Evolutionary conservation across 1,140 invertebrate species (phyloP).

Genomic region (Streblospio benedicti): DNA sequence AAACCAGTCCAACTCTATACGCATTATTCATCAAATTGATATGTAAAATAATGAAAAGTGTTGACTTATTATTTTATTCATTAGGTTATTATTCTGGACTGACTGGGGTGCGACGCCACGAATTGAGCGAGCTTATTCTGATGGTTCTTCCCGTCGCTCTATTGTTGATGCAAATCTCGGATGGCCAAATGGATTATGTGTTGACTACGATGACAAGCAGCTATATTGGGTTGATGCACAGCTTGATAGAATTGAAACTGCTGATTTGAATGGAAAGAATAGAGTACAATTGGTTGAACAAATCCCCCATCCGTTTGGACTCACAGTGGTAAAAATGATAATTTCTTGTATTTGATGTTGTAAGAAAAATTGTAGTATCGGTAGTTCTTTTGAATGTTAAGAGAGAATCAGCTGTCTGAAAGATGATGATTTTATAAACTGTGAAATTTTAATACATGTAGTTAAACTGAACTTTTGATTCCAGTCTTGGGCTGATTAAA

Average conservation of each 20-base stretch:
- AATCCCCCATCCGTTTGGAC: slow-evolving; percentile 95
- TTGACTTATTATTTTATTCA: not conserved
- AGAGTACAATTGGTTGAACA: slow-evolving; percentile 57
- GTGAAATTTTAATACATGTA: not conserved
- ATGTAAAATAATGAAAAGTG: not conserved
- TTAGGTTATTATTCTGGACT: slow-evolving; percentile 77
- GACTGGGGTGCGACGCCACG: slow-evolving; percentile 97
- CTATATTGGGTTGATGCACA: slow-evolving; percentile 96
- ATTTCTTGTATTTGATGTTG: not conserved
- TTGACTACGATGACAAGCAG: slow-evolving; percentile 94
- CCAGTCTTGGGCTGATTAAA: too few relatives aligned
- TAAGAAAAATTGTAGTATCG: not conserved
- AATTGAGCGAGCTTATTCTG: slow-evolving; percentile 92
- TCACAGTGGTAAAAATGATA: slow-evolving; percentile 61
- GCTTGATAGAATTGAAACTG: slow-evolving; percentile 87
- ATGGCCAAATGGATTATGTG: slow-evolving; percentile 88
- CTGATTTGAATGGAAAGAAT: slow-evolving; percentile 73
- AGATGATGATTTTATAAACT: not conserved
- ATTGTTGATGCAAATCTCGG: slow-evolving; percentile 93
- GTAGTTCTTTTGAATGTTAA: not conserved
- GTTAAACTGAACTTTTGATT: too few relatives aligned
- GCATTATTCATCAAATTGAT: too few relatives aligned
- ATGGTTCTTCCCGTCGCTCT: slow-evolving; percentile 73
- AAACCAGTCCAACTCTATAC: not conserved
- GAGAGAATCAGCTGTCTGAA: not conserved